Conservation (phyloP, 2,113 vertebrate genomes). For the Lophotis ruficrista region DNA sequence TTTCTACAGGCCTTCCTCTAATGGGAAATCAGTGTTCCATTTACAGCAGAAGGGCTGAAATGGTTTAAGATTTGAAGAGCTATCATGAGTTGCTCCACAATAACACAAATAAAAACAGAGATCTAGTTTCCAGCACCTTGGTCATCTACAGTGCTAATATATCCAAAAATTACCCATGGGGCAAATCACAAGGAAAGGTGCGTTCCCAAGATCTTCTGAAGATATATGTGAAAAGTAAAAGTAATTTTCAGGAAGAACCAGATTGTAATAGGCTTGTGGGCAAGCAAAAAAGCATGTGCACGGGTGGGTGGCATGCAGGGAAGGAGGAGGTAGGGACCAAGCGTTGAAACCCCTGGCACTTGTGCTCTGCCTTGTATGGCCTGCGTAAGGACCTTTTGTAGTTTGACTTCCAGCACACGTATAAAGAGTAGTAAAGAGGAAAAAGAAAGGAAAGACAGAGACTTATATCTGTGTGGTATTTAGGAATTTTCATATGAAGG, state of each 20-base stretch:
- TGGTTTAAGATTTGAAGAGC: neutral
- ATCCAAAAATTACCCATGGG: neutral
- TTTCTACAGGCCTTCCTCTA: constrained; percentile 17
- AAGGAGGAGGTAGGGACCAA: neutral
- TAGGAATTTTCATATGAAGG: neutral
- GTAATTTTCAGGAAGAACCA: neutral
- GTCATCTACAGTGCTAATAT: neutral
- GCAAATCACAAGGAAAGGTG: neutral
- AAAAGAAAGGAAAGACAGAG: neutral
- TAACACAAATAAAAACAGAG: neutral
- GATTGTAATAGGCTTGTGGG: neutral
- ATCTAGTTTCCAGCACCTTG: neutral
- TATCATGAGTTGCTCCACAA: neutral
- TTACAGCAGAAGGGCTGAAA: neutral
- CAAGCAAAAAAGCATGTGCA: neutral
- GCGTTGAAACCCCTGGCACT: neutral
- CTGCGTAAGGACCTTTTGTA: neutral
- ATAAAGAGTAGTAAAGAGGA: neutral
- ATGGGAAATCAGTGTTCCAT: neutral
- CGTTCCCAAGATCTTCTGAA: neutral
- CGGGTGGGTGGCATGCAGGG: neutral
- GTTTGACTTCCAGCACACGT: rapidly evolving
- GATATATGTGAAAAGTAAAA: neutral
- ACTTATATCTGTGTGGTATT: neutral
- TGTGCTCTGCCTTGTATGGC: neutral